Base-by-base conservation (phyloP, 2,797 vertebrate species). In the Aotus griseimembra region DNA sequence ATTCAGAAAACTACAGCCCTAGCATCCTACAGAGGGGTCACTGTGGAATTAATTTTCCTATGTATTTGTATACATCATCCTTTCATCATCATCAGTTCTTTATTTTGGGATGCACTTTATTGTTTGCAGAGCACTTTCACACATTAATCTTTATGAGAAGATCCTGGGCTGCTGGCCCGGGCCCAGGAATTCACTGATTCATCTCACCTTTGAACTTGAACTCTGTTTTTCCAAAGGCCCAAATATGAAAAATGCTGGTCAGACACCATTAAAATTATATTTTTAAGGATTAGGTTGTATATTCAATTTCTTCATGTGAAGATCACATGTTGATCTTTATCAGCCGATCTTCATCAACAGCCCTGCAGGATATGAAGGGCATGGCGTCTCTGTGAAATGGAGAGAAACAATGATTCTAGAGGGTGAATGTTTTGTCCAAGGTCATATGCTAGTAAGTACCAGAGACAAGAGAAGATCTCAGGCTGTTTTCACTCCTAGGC, bases 231-330 rank as follows among this genome's bases (percentile, higher is more conserved):
- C 88, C 58, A 91, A 95, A 95, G 86, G 72, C 14, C 33, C 75
- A 39, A 84, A n/a, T 96, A 88, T 97, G 93, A 93, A 96, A 96
- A 96, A 94, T 95, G 22, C 28, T 92, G 81, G 81, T 90, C 96
- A 93, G 88, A 97, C 44, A 84, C 64, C 89, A 75, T 87, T 88
- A 82, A 97, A 97, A 96, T 97, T 96, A 95, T 96, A 96, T 83
- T 96, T 96, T 97, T 81, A 89, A 96, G 96, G 83, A 96, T 97
- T 95, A 95, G 72, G 6, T 80, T 94, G 24, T 97, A 83, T 89
- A 97, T 97, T 97, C 97, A 94, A 76, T 98, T 97, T 97, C 96
- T 52, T 79, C 19, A 8, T 4, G 6, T n/a, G 20, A 80, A 52
- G 11, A 80, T 52, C 20, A 7, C 33, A 52, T 80, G 48, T 15